Evolutionary conservation across 2,888 invertebrate species (phyloP).

Genomic region (Drosophila bunnanda): DNA sequence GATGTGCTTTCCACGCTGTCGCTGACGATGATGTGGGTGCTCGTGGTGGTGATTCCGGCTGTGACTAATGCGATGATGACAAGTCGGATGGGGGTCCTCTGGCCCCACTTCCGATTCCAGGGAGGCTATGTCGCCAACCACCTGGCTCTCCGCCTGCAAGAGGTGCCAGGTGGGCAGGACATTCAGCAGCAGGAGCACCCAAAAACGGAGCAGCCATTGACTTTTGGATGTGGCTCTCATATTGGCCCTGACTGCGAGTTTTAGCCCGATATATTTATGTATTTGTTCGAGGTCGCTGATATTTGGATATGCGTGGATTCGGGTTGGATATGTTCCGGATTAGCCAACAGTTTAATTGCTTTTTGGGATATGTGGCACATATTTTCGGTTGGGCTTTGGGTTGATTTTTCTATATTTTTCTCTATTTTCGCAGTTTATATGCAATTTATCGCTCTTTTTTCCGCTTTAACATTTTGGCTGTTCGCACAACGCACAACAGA

Average conservation of each 20-base stretch:
- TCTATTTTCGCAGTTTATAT: neutral
- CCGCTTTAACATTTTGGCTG: slow-evolving; percentile 36
- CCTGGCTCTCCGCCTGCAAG: slow-evolving; percentile 55
- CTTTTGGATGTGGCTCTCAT: slow-evolving; percentile 63
- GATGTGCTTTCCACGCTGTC: slow-evolving; percentile 27
- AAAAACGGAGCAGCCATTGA: slow-evolving; percentile 57
- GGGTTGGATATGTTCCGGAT: slow-evolving; percentile 11
- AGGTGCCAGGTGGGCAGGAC: slow-evolving; percentile 26
- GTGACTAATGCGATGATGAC: slow-evolving; percentile 31
- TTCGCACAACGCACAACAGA: neutral
- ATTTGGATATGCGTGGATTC: slow-evolving; percentile 23
- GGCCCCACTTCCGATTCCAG: slow-evolving; percentile 8
- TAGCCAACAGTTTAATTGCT: slow-evolving; percentile 34
- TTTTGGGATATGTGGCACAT: slow-evolving; percentile 35
- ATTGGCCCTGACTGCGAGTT: slow-evolving; percentile 50
- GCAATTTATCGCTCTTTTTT: slow-evolving; percentile 30
- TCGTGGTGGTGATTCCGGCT: slow-evolving; percentile 38
- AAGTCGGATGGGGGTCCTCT: slow-evolving; percentile 6
- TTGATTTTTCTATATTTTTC: slow-evolving; percentile 10
- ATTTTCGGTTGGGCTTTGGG: slow-evolving; percentile 23
- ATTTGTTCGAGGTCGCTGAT: slow-evolving; percentile 13
- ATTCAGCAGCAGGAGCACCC: slow-evolving; percentile 47
- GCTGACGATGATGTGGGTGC: slow-evolving; percentile 35
- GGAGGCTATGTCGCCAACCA: slow-evolving; percentile 68
- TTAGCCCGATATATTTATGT: slow-evolving; percentile 18